A percentile compares a stretch with the other conserved stretches of the same genome.
phyloP scores from a whole-genome alignment of 2,113 vertebrate genomes.

The Puffinus mauretanicus region DNA sequence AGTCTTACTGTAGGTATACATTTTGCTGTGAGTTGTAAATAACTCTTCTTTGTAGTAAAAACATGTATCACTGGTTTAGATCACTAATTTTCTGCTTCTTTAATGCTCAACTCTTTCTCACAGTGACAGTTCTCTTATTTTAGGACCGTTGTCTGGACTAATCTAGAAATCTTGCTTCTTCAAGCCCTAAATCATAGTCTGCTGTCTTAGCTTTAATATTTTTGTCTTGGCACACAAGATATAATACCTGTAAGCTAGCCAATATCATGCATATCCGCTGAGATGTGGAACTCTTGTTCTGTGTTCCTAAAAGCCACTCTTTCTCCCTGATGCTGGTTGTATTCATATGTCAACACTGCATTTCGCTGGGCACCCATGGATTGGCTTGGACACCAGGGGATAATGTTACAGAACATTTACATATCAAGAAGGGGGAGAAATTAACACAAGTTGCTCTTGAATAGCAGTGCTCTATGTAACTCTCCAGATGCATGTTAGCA shows the following conservation, averaged over 20 bases:
- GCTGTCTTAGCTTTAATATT: background rate
- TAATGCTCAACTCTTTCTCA: background rate
- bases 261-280: accelerated
- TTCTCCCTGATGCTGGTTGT: background rate
- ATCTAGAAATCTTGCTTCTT: background rate
- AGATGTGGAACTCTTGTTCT: background rate
- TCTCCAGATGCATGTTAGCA: background rate
- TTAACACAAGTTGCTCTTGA: background rate
- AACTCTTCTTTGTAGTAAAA: background rate
- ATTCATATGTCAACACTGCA: accelerated
- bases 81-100: background rate
- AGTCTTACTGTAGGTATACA: background rate
- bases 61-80: background rate
- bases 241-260: background rate
- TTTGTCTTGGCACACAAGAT: background rate
- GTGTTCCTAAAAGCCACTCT: background rate
- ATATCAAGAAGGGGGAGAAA: background rate
- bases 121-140: background rate
- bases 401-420: background rate
- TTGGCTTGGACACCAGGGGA: background rate
- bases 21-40: background rate
- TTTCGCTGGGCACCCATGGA: background rate
- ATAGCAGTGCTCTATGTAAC: background rate
- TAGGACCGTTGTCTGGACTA: background rate
- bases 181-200: background rate